These are phyloP conservation scores for Paratrypauchen microcephalus DNA, from an alignment of 2,797 vertebrate species.

Conservation along the genomic window DNA sequence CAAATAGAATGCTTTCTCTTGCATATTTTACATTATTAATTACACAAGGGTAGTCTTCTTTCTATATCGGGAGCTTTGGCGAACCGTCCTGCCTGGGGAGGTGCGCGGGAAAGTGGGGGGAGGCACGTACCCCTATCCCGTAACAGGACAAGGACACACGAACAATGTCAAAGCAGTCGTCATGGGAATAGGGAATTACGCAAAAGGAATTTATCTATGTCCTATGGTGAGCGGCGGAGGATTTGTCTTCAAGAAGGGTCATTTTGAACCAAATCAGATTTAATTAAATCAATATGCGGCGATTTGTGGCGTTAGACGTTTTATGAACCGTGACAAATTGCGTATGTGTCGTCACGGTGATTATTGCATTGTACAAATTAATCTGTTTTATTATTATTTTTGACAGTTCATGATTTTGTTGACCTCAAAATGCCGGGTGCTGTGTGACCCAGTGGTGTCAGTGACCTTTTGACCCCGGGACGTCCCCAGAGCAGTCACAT, in stretches of 20 bases:
- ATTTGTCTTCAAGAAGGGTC: neutral
- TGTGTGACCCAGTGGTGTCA: neutral
- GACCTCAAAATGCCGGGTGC: neutral
- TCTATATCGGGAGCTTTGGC: neutral
- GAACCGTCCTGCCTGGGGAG: neutral
- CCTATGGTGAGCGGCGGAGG: neutral
- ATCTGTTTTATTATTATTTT: slow-evolving; percentile 4
- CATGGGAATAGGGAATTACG: neutral
- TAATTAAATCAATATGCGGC: neutral
- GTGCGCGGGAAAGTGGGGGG: no score
- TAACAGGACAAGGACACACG: neutral
- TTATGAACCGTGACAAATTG: neutral
- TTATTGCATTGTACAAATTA: neutral
- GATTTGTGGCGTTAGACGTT: neutral
- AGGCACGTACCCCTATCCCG: neutral
- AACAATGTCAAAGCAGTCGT: slow-evolving; percentile 7
- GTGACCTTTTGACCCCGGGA: slow-evolving; percentile 2
- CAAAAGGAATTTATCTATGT: slow-evolving; percentile 1
- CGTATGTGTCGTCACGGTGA: neutral
- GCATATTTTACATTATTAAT: slow-evolving; percentile 8
- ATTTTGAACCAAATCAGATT: neutral
- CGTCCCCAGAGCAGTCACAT: neutral
- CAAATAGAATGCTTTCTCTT: neutral
- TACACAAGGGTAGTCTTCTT: neutral
- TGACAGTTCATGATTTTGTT: neutral